Evolutionary conservation across 2,888 invertebrate species (phyloP).

Genomic region (Drosophila anceps): DNA sequence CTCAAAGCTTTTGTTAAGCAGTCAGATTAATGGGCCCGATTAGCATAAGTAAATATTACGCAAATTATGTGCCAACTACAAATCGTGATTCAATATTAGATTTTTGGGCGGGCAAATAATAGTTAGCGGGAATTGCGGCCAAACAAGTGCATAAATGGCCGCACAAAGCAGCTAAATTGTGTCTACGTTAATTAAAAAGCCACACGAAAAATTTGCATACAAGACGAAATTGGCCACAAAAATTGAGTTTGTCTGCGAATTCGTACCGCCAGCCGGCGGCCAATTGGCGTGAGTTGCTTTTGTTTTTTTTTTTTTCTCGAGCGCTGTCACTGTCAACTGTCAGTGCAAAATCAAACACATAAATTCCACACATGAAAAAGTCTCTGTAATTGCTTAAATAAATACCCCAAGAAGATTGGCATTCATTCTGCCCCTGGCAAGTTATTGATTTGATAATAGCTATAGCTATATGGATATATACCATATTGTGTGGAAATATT

Average conservation of each 20-base stretch:
- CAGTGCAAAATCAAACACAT: conserved; percentile 62
- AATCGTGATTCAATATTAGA: conserved; percentile 67
- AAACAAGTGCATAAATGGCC: conserved; percentile 50
- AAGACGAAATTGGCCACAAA: conserved; percentile 70
- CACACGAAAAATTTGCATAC: conserved; percentile 72
- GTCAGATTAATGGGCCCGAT: conserved; percentile 75
- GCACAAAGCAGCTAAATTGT: conserved; percentile 32
- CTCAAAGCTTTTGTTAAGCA: conserved; percentile 53
- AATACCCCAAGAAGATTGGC: conserved; percentile 26
- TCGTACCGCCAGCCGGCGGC: conserved; percentile 43
- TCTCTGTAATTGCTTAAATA: conserved; percentile 41
- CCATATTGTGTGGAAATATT: conserved; percentile 8
- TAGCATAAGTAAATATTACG: conserved; percentile 78
- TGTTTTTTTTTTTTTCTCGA: conserved; percentile 37
- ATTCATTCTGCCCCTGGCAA: conserved; percentile 16
- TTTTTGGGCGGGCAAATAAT: conserved; percentile 35
- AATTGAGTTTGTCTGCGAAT: conserved; percentile 69
- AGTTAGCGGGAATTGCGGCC: conserved; percentile 18
- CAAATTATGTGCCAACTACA: conserved; percentile 58
- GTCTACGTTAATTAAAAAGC: conserved; percentile 75
- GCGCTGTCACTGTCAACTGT: conserved; percentile 75
- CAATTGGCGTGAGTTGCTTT: conserved; percentile 41
- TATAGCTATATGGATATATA: conserved; percentile 1
- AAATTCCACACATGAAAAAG: conserved; percentile 47
- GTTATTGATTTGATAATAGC: conserved; percentile 22